Evolutionary conservation across 2,888 invertebrate species (phyloP), one percentile per base, ranked within the genome.

Genomic region (Phania funesta): DNA sequence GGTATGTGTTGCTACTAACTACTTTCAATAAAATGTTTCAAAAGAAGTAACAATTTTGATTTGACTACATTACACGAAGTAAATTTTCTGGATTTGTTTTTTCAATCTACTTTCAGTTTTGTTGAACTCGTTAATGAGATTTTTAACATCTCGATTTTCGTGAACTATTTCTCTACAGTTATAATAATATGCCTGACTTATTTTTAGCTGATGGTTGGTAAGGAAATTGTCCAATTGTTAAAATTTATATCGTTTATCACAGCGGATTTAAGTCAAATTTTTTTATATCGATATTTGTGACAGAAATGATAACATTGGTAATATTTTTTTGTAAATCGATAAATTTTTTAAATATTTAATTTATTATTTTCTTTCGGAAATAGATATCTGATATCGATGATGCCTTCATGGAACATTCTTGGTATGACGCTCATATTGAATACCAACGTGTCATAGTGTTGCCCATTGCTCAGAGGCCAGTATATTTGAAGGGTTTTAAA

Each of bases 181-280:
- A 35, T 79, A 13, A 74, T 86, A 0, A 84, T 86, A 32, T 87
- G 86, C 24, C 54, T 86, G 38, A 79, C 85, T 41, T 86, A 83
- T 13, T 76, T 86, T 38, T 86, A 86, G 75, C 52, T 86, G 2
- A 75, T 84, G 1, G 70, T 74, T 9, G 86, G 86, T 1, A 80
- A 84, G 0, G 81, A 85, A 5, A 35, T 82, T 22, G 24, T 86
- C 13, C 74, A 77, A 35, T 35, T 86, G 24, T 0, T 86, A 0
- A 87, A 87, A 70, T 85, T 85, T 67, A 22, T 85, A n/a, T 76
- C 81, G 6, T 85, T 86, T 56, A 73, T 87, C 4, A 62, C 85
- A 24, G 71, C 85, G 11, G 70, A 83, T 5, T 26, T 85, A 29
- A 77, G 78, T 2, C 86, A 86, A 50, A 79, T 87, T 0, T 87